phyloP scores from a whole-genome alignment of 1,140 invertebrate species.

The Tribolium madens region DNA sequence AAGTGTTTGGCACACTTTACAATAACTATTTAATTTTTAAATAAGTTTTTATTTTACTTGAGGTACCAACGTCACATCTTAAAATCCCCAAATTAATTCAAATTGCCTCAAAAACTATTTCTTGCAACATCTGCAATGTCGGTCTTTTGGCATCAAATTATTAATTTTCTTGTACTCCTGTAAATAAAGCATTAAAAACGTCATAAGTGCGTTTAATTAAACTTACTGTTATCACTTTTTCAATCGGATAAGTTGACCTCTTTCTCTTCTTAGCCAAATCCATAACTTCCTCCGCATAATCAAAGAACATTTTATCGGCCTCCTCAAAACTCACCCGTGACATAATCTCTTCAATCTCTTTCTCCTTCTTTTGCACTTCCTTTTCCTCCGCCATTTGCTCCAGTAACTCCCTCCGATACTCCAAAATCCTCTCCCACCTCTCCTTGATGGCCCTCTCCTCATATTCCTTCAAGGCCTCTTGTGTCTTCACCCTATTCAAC shows the following conservation, averaged over 20 bases:
- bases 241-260: constrained; percentile 58
- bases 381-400: constrained; percentile 65
- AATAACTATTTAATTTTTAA: no score
- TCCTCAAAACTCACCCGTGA: constrained; percentile 12
- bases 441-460: constrained; percentile 61
- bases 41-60: no score
- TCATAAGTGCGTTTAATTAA: neutral
- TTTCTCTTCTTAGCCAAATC: constrained; percentile 58
- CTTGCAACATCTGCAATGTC: neutral
- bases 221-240: constrained; percentile 57
- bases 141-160: neutral
- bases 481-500: constrained; percentile 59
- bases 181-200: neutral
- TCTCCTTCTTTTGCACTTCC: constrained; percentile 63
- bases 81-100: no score
- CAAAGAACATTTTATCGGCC: constrained; percentile 61
- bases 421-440: constrained; percentile 57
- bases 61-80: no score
- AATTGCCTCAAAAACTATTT: neutral
- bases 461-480: constrained; percentile 63
- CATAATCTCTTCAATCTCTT: constrained; percentile 47
- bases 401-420: constrained; percentile 64
- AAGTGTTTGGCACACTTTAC: no score
- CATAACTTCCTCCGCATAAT: constrained; percentile 61
- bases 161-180: constrained; percentile 23